Conservation (phyloP, 2,797 vertebrate species). For the Phrynocephalus vlangalii region DNA sequence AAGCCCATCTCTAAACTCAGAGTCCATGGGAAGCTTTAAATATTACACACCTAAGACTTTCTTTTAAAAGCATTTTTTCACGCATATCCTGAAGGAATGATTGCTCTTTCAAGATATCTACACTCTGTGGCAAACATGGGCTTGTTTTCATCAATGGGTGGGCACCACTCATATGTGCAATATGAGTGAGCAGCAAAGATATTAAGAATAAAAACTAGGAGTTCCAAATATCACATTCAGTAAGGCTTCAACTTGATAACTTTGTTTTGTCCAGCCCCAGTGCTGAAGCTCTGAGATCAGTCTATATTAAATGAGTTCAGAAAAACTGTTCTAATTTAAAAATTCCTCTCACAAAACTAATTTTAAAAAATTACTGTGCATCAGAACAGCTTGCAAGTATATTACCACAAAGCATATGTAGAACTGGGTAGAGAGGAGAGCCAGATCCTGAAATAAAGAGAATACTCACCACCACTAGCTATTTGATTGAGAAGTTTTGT, state of each 20-base stretch:
- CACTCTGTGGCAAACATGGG: neutral
- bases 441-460: too few species aligned
- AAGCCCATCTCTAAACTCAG: too few species aligned
- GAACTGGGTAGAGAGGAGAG: too few species aligned
- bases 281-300: neutral
- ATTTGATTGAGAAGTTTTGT: too few species aligned
- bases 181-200: neutral
- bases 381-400: rapidly evolving
- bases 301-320: neutral
- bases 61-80: neutral
- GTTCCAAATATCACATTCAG: neutral
- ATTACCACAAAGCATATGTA: too few species aligned
- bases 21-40: neutral
- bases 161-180: neutral
- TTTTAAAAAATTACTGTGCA: neutral
- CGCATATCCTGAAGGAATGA: too few species aligned
- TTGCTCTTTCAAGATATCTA: neutral
- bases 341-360: too few species aligned
- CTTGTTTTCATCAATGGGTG: neutral
- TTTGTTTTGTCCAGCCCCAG: neutral
- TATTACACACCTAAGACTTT: neutral
- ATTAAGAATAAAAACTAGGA: neutral
- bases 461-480: too few species aligned
- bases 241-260: neutral
- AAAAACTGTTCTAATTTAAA: neutral